Conservation (phyloP, 2,888 invertebrate genomes). For the Epinotia demarniana region DNA sequence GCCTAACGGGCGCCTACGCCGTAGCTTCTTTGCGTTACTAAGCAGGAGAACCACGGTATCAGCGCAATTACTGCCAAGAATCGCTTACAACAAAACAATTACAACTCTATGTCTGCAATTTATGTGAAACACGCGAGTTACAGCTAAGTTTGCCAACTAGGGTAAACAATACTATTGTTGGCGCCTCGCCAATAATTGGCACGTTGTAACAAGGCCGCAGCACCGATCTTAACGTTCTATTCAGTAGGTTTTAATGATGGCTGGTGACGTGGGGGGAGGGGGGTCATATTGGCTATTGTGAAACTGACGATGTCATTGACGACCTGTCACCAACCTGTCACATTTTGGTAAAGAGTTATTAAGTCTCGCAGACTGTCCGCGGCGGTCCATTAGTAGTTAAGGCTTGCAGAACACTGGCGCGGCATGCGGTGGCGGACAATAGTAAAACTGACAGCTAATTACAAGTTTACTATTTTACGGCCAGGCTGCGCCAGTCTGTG, state of each 20-base stretch:
- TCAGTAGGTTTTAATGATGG: neutral
- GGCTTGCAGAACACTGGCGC: too few species aligned
- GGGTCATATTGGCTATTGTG: neutral
- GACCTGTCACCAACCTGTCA: neutral
- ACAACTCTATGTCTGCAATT: neutral
- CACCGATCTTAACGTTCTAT: neutral
- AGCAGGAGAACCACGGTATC: too few species aligned
- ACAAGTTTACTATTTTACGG: too few species aligned
- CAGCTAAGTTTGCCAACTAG: neutral
- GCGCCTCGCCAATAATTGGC: neutral
- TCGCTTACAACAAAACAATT: too few species aligned
- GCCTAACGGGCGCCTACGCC: too few species aligned
- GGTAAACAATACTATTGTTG: constrained; percentile 4
- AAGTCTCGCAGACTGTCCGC: too few species aligned
- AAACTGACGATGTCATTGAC: neutral
- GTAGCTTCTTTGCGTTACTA: too few species aligned
- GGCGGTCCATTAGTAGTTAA: too few species aligned
- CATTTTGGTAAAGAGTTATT: neutral
- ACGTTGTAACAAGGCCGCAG: neutral
- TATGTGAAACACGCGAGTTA: neutral
- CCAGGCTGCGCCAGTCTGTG: too few species aligned
- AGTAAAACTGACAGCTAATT: too few species aligned
- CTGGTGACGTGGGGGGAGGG: neutral
- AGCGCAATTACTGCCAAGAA: too few species aligned
- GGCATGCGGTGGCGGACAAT: too few species aligned